Evolutionary conservation across 2,113 vertebrate genomes (phyloP), one percentile per base, ranked within the genome.

Genomic region (Clupea harengus): DNA sequence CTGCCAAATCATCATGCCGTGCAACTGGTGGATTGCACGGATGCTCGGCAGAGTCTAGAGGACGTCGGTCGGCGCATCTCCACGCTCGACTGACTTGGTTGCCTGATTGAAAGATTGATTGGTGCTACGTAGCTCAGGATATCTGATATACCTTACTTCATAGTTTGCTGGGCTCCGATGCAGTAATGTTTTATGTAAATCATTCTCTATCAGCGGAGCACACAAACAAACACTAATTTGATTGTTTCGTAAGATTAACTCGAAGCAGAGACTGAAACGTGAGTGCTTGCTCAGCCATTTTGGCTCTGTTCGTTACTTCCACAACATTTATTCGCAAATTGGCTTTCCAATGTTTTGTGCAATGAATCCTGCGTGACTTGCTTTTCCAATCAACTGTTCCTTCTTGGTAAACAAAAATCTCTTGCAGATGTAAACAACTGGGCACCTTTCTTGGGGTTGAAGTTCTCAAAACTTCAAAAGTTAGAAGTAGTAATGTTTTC

Each of bases 21-120:
- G 98, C 94, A 98, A 99, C 94, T 99, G 98, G 97, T 99, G 98
- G 98, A 96, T 99, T 1, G 97, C 97, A 0, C 95, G 98, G 54
- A 99, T 99, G 97, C 93, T 99, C 89, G 98, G 98, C 83, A 92
- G 97, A 85, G 93, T 99, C 90, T 99, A 95, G 72, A 39, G 4
- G 3, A 15, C 94, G 64, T 7, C 54, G 4, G 64, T 7, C 54
- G 4, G 54, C 54, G 18, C 4, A 20, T 6, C 52, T 54, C 52
- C 52, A 54, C 17, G 17, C 17, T 15, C 9, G 25, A 25, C 72
- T 44, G 72, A 28, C 64, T 67, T 64, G 64, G 32, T 28, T 67
- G n/a, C 11, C 72, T 78, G 54, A 60, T 0, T 1, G 8, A 47
- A 45, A 50, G 60, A 72, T 54, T 39, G 18, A 39, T 7, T 50